A percentile compares a stretch with the other conserved stretches of the same genome.
Conservation (phyloP, 1,140 invertebrate genomes). For the Meloidogyne hapla region DNA sequence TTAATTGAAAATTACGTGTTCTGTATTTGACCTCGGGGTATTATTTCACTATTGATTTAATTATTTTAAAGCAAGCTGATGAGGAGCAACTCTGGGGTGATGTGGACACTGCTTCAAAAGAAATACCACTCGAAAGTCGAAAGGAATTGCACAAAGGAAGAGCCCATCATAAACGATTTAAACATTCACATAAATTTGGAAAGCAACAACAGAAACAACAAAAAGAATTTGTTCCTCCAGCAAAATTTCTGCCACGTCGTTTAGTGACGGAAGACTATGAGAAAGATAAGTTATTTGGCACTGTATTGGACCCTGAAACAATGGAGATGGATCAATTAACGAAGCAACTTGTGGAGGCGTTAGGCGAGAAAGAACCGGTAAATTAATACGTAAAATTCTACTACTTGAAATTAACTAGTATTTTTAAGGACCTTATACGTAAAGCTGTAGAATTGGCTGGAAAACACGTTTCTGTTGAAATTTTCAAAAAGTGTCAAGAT, state of each 20-base stretch:
- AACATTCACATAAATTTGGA: neutral
- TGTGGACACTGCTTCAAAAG: slow-evolving; percentile 12
- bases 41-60: too few species aligned
- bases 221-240: slow-evolving; percentile 5
- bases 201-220: slow-evolving; percentile 14
- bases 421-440: slow-evolving; percentile 37
- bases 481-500: slow-evolving; percentile 36
- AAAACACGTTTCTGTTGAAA: slow-evolving; percentile 6
- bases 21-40: too few species aligned
- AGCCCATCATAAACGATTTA: slow-evolving; percentile 9
- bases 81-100: slow-evolving; percentile 14
- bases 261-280: slow-evolving; percentile 25
- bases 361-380: slow-evolving; percentile 37
- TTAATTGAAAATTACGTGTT: too few species aligned
- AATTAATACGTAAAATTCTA: neutral
- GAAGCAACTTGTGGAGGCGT: slow-evolving; percentile 24
- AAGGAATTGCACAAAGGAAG: neutral
- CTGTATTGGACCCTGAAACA: slow-evolving; percentile 13
- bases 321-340: slow-evolving; percentile 25
- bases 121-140: neutral
- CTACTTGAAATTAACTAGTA: neutral
- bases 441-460: slow-evolving; percentile 30
- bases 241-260: slow-evolving; percentile 21
- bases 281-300: slow-evolving; percentile 20
- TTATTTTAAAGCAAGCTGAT: neutral